Evolutionary conservation across 1,140 invertebrate genomes (phyloP), one percentile per base, ranked within the genome.

Genomic region (Homalodisca vitripennis): DNA sequence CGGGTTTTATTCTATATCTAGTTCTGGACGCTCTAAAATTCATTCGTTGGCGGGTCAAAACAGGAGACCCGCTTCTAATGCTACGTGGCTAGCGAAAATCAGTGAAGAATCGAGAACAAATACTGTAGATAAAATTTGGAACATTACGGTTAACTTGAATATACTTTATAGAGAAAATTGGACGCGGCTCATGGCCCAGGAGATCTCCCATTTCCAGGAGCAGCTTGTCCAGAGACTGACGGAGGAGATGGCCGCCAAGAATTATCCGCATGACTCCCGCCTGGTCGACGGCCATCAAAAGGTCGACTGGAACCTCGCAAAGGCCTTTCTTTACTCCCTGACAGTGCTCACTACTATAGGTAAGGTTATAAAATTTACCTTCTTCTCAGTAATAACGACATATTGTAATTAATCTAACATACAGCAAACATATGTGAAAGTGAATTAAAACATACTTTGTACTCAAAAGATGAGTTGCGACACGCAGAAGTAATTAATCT

Each of bases 311-410:
- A 95, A 91, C 75, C 94, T 97, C 77, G 92, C 94, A 26, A 92
- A 93, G 77, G 92, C 95, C 17, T 97, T 97, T 80, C 87, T 98
- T 24, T 99, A 98, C 82, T 97, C 95, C 17, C 84, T 98, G 64
- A 98, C 96, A 22, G 92, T 98, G 57, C 88, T 98, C 41, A 98
- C 95, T 2, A 98, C 95, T 69, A 97, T 98, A 78, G 96, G 95
- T 97, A 84, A 89, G 90, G n/a, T n/a, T n/a, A n/a, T n/a, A n/a
- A n/a, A n/a, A n/a, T n/a, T n/a, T n/a, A n/a, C n/a, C n/a, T n/a
- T n/a, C n/a, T n/a, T n/a, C n/a, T n/a, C n/a, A n/a, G n/a, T n/a
- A n/a, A n/a, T n/a, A n/a, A n/a, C n/a, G n/a, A n/a, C n/a, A n/a
- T n/a, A n/a, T n/a, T n/a, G n/a, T n/a, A n/a, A n/a, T n/a, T n/a